Base-by-base conservation (phyloP, 2,113 vertebrate genomes). In the Entelurus aequoreus region DNA sequence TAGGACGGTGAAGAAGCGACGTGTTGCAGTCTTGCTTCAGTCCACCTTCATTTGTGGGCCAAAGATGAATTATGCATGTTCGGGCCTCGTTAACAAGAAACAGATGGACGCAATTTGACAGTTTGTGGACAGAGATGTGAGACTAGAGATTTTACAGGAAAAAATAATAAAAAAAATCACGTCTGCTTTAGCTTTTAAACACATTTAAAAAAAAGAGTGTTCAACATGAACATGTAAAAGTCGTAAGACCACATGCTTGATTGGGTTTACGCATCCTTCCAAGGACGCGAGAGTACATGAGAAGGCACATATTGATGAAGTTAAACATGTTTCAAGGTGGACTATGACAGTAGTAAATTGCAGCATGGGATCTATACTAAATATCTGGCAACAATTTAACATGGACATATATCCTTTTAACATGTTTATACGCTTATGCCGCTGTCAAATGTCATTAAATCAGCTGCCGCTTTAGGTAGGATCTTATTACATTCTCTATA, bases 41-140 rank as follows among this genome's bases (percentile, higher is more conserved):
- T 50, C 40, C 44, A 49, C 68, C 69, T 15, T 66, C 69, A 68
- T 48, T 54, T 75, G 63, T 48, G 58, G 42, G 58, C 61, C 40
- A 42, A 57, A 48, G 13, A 61, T 63, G 69, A 84, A 72, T 75
- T 49, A 70, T 80, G 54, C 64, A 72, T 54, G 60, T 62, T 52
- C 66, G 48, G 63, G 49, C 6, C 54, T 36, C 69, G 62, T 40
- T 63, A 70, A 68, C 52, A 60, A 49, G 56, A 72, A 85, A 71
- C 65, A 73, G 55, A 73, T 69, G 66, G 60, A 28, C 12, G n/a
- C 54, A 62, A 48, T 60, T 49, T 37, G 57, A 74, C 48, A 44
- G 13, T 47, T 59, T 56, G 66, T 8, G 42, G 58, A 70, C 62
- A 74, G 63, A 28, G 53, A 71, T 74, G 67, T 75, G 42, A 71